Evolutionary conservation across 1,140 invertebrate genomes (phyloP).

Genomic region (Leptinotarsa defecta): DNA sequence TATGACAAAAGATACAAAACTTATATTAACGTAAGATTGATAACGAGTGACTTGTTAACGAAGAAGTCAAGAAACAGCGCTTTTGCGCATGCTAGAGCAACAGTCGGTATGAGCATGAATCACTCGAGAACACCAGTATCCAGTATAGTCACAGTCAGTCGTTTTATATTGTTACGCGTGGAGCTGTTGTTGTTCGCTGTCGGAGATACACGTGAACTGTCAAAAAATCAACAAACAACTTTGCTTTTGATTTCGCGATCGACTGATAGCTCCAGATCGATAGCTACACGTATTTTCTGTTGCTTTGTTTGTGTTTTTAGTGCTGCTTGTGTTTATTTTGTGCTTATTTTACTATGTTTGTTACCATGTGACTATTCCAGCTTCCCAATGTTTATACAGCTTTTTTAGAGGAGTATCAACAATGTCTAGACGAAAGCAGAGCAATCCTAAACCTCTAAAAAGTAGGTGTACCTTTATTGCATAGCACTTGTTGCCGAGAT

Average conservation of each 20-base stretch:
- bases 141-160: constrained; percentile 31
- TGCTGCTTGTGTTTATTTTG: constrained; percentile 40
- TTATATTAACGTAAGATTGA: constrained; percentile 42
- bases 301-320: constrained; percentile 35
- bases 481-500: constrained; percentile 1
- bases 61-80: constrained; percentile 45
- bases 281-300: constrained; percentile 34
- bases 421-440: constrained; percentile 68
- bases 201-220: constrained; percentile 39
- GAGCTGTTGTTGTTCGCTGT: constrained; percentile 33
- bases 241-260: constrained; percentile 12
- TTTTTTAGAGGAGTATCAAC: constrained; percentile 30
- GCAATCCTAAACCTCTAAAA: constrained; percentile 67
- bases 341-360: constrained; percentile 34
- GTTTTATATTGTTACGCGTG: constrained; percentile 19
- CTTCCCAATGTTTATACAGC: constrained; percentile 28
- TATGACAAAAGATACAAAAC: constrained; percentile 32
- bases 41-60: constrained; percentile 36
- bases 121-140: constrained; percentile 26
- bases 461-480: constrained; percentile 56
- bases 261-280: constrained; percentile 6
- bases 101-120: constrained; percentile 40
- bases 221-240: constrained; percentile 32
- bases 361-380: constrained; percentile 45
- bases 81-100: constrained; percentile 40